Base-by-base conservation (phyloP, 2,113 vertebrate species). In the Catharus bicknelli region DNA sequence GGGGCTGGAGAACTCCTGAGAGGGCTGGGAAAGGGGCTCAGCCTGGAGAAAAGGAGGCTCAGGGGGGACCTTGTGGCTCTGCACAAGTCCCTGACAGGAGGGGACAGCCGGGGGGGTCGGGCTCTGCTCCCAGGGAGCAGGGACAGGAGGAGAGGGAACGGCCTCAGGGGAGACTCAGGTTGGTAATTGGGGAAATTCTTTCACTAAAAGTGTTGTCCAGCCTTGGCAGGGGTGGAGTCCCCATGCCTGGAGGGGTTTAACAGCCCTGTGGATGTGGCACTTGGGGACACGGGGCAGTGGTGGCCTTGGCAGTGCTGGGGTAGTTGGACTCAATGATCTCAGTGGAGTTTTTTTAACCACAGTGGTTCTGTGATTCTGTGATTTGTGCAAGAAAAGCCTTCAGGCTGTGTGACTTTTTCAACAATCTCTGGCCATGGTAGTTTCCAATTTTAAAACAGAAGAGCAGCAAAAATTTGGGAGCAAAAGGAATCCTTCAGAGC, bases 201-300 rank as follows among this genome's bases (percentile, higher is more conserved):
- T 4, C 32, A 1, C 4, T 2, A 43, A 23, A 66, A 43, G 26
- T 7, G 7, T 1, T 13, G 3, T 18, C 2, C 5, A 8, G 2
- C 16, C 45, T 12, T 36, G 32, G 21, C 5, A 36, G 26, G 0
- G 13, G 2, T 8, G 45, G 8, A 27, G 11, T 20, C 8, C 14
- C 54, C 6, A 2, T 0, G 47, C 55, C 63, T 45, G 13, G 17
- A 18, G 38, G 26, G 38, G 18, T 61, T 77, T 38, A 8, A 20
- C 22, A 77, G 55, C 22, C 8, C 21, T 61, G 34, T 21, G 42
- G 1, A 34, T 18, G 57, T 42, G 75, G 42, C 75, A 26, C 13
- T 3, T 25, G 57, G 84, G 75, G 50, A 42, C 30, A 7, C 0
- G 13, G 54, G 17, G 9, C 26, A 48, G 47, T 23, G 47, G 3